phyloP scores from a whole-genome alignment of 1,140 invertebrate species.

The Vanessa tameamea region DNA sequence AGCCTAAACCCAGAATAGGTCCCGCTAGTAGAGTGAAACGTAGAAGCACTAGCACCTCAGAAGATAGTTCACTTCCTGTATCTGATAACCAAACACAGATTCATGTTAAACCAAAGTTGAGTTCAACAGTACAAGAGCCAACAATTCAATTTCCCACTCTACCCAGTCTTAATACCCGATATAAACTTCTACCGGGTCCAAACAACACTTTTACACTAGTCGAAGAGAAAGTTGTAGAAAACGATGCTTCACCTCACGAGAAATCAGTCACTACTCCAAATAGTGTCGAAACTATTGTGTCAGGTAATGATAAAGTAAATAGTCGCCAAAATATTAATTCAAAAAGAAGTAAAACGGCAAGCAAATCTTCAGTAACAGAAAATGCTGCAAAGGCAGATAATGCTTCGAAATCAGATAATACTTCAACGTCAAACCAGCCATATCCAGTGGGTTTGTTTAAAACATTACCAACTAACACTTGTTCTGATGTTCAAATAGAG shows the following conservation, averaged over 20 bases:
- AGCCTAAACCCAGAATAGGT: slow-evolving; percentile 63
- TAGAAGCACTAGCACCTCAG: slow-evolving; percentile 18
- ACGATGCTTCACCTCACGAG: background rate
- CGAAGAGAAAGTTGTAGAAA: slow-evolving; percentile 51
- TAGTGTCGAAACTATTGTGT: background rate
- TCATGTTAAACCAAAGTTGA: slow-evolving; percentile 20
- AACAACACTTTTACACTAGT: slow-evolving; percentile 71
- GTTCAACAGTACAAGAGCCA: slow-evolving; percentile 33
- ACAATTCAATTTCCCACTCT: slow-evolving; percentile 52
- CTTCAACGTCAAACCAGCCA: slow-evolving; percentile 39
- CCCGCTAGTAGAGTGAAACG: slow-evolving; percentile 66
- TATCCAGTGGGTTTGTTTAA: slow-evolving; percentile 73
- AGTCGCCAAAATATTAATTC: background rate
- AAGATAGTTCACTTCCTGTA: slow-evolving; percentile 9
- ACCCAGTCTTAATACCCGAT: slow-evolving; percentile 58
- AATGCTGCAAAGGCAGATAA: no score
- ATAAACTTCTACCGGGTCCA: slow-evolving; percentile 66
- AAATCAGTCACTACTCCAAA: slow-evolving; percentile 7
- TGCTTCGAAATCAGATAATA: no score
- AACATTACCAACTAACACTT: slow-evolving; percentile 48
- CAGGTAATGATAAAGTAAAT: background rate
- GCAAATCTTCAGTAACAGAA: background rate
- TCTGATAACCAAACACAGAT: slow-evolving; percentile 1
- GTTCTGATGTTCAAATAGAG: slow-evolving; percentile 22
- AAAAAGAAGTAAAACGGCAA: background rate